These are phyloP conservation scores for Ephialtes manifestator DNA, from an alignment of 2,888 invertebrate species.

Conservation along the genomic window DNA sequence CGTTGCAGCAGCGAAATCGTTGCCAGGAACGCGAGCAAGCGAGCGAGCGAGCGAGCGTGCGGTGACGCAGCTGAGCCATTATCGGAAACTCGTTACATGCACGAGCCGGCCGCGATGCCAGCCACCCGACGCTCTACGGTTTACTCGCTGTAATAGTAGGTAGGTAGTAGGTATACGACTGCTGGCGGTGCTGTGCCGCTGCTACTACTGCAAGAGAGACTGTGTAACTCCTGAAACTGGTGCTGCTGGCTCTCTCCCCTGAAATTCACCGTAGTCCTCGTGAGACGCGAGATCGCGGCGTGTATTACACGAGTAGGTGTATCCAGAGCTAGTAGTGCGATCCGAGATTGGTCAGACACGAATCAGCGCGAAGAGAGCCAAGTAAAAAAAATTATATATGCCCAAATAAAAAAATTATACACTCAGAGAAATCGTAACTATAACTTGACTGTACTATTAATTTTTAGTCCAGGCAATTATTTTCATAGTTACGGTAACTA, in stretches of 20 bases:
- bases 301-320: slow-evolving; percentile 30
- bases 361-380: neutral
- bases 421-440: no score
- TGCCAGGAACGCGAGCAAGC: slow-evolving; percentile 59
- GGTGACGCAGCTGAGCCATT: slow-evolving; percentile 84
- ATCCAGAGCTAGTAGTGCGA: slow-evolving; percentile 23
- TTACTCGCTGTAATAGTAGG: slow-evolving; percentile 38
- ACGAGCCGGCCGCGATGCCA: slow-evolving; percentile 80
- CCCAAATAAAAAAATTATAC: no score
- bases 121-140: slow-evolving; percentile 71
- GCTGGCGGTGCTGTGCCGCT: neutral
- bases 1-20: slow-evolving; percentile 56
- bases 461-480: no score
- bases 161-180: neutral
- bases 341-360: slow-evolving; percentile 13
- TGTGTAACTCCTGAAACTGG: slow-evolving; percentile 40
- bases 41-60: slow-evolving; percentile 65
- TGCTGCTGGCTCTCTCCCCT: neutral
- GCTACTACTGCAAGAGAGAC: slow-evolving; percentile 28
- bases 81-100: slow-evolving; percentile 86
- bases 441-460: no score
- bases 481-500: no score
- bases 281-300: slow-evolving; percentile 35
- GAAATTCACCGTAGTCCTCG: slow-evolving; percentile 30
- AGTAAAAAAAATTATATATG: no score